Conservation (phyloP, 2,113 vertebrate species). For the Tonatia bakeri region DNA sequence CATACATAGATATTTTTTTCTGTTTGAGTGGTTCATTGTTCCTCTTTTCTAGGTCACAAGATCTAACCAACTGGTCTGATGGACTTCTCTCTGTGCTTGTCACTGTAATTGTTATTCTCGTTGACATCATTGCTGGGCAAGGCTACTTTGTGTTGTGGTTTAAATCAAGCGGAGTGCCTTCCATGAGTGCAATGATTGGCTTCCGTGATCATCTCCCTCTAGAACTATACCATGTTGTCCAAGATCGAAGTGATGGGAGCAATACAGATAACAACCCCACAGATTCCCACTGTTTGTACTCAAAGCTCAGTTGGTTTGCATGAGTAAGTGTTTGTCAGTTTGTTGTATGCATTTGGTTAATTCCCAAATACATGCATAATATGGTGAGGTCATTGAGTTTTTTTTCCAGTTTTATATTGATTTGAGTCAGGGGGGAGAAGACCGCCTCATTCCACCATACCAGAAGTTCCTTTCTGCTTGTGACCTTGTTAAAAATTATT, state of each 20-base stretch:
- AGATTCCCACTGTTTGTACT: background rate
- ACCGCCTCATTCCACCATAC: background rate
- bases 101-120: background rate
- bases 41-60: background rate
- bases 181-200: background rate
- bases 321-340: background rate
- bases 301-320: background rate
- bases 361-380: background rate
- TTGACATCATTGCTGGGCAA: background rate
- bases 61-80: background rate
- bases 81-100: background rate
- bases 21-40: background rate
- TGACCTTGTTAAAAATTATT: background rate
- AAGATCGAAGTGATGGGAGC: background rate
- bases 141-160: background rate
- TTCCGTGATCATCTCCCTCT: rapidly evolving
- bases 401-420: background rate
- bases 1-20: too few relatives aligned
- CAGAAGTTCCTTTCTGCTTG: background rate
- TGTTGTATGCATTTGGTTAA: background rate
- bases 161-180: background rate
- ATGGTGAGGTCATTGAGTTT: background rate
- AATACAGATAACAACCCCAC: background rate
- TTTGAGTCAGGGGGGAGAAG: background rate
- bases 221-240: background rate